Conservation (phyloP, 2,888 invertebrate genomes). For the Spodoptera littoralis region DNA sequence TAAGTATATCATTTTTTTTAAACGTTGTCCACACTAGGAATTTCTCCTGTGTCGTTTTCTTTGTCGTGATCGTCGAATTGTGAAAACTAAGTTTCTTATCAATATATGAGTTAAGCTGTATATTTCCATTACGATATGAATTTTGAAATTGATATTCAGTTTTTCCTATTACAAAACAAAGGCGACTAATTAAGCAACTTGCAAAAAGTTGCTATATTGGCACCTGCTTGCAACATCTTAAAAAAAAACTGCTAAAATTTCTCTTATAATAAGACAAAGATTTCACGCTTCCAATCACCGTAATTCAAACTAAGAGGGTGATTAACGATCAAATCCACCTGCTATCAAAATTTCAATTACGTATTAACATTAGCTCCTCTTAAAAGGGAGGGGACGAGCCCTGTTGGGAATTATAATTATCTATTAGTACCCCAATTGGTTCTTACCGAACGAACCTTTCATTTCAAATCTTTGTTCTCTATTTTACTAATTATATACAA, state of each 20-base stretch:
- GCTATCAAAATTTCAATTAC: conserved; percentile 70
- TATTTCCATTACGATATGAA: too few species aligned
- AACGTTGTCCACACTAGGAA: too few species aligned
- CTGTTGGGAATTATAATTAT: conserved; percentile 72
- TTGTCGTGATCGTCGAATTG: too few species aligned
- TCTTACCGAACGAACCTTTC: conserved; percentile 61
- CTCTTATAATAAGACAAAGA: conserved; percentile 7
- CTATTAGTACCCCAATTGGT: conserved; percentile 68
- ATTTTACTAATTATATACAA: conserved; percentile 44
- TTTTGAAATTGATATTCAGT: too few species aligned
- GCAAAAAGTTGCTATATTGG: too few species aligned
- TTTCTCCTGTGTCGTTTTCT: too few species aligned
- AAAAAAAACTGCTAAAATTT: background rate
- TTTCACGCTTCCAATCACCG: conserved; percentile 52
- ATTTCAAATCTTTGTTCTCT: conserved; percentile 56
- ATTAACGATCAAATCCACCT: conserved; percentile 69
- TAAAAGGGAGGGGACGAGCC: conserved; percentile 60
- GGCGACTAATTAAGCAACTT: too few species aligned
- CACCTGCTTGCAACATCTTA: too few species aligned
- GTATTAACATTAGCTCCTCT: conserved; percentile 68
- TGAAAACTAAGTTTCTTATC: too few species aligned
- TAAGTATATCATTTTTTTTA: too few species aligned
- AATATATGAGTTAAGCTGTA: too few species aligned
- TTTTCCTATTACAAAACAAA: too few species aligned
- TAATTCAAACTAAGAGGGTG: conserved; percentile 61